Percentiles rank a stretch among this genome's conserved stretches.
These are phyloP conservation scores for Anthopleura xanthogrammica DNA, from an alignment of 92 coral and sea anemone species.

Conservation along the genomic window DNA sequence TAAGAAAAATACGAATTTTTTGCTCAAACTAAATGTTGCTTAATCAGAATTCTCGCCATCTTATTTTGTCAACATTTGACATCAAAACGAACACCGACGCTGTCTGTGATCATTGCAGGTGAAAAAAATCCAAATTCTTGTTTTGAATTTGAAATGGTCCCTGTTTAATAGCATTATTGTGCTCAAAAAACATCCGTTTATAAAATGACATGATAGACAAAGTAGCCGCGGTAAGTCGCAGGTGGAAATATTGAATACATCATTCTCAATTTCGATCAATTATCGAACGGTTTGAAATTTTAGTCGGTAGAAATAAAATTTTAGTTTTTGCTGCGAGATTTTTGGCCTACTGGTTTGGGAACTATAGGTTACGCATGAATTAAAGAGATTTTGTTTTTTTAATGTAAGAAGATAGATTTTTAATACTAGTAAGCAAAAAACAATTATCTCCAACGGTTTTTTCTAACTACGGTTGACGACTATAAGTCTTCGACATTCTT, in stretches of 20 bases:
- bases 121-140: not conserved
- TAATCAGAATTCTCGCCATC: not conserved
- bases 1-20: too few relatives aligned
- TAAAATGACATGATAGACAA: not conserved
- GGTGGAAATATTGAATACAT: not conserved
- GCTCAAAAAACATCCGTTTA: not conserved
- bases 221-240: not conserved
- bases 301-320: too few relatives aligned
- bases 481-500: too few relatives aligned
- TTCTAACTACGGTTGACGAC: too few relatives aligned
- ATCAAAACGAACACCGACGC: not conserved
- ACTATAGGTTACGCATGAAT: not conserved
- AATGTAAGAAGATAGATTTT: too few relatives aligned
- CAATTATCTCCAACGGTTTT: too few relatives aligned
- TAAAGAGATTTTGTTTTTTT: too few relatives aligned
- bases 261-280: not conserved
- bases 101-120: not conserved
- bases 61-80: not conserved
- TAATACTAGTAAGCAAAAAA: too few relatives aligned
- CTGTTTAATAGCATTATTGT: not conserved
- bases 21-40: not conserved
- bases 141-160: not conserved
- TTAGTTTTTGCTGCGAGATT: not conserved
- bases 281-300: too few relatives aligned
- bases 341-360: not conserved